Evolutionary conservation across 2,888 invertebrate genomes (phyloP).

Genomic region (Hemistola chrysoprasaria): DNA sequence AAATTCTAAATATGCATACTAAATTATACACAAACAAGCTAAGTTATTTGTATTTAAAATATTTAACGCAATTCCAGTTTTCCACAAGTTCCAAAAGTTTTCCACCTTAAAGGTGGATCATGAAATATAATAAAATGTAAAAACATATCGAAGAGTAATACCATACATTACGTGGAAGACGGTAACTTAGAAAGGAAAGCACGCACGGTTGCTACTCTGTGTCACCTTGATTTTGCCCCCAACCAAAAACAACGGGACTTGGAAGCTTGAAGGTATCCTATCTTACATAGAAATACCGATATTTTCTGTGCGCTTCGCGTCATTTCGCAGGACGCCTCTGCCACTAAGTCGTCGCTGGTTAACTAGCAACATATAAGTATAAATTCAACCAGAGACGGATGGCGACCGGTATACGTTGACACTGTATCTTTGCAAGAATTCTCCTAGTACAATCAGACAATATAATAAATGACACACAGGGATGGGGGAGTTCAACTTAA

Average conservation of each 20-base stretch:
- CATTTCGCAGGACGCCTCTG: constrained; percentile 63
- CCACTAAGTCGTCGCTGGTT: constrained; percentile 64
- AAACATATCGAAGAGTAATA: constrained; percentile 13
- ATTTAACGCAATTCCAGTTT: too few species aligned
- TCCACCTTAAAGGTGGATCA: too few species aligned
- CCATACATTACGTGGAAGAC: constrained; percentile 33
- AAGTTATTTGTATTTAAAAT: too few species aligned
- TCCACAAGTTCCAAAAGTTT: too few species aligned
- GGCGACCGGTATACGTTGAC: constrained; percentile 49
- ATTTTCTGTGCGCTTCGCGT: constrained; percentile 65
- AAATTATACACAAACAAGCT: too few species aligned
- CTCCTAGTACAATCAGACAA: constrained; percentile 38
- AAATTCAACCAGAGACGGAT: constrained; percentile 59
- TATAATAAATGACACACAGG: constrained; percentile 43
- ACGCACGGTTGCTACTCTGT: constrained; percentile 48
- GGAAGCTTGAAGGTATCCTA: constrained; percentile 47
- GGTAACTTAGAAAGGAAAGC: constrained; percentile 42
- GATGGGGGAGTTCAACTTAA: constrained; percentile 53
- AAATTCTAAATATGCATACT: too few species aligned
- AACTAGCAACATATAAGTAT: constrained; percentile 68
- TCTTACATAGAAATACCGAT: constrained; percentile 60
- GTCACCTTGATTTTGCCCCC: constrained; percentile 51
- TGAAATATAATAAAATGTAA: constrained; percentile 17
- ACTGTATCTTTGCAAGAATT: constrained; percentile 49
- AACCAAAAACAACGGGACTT: constrained; percentile 47